These are phyloP conservation scores for Lepidurus packardi DNA, from an alignment of 1,140 invertebrate genomes.

Conservation along the genomic window DNA sequence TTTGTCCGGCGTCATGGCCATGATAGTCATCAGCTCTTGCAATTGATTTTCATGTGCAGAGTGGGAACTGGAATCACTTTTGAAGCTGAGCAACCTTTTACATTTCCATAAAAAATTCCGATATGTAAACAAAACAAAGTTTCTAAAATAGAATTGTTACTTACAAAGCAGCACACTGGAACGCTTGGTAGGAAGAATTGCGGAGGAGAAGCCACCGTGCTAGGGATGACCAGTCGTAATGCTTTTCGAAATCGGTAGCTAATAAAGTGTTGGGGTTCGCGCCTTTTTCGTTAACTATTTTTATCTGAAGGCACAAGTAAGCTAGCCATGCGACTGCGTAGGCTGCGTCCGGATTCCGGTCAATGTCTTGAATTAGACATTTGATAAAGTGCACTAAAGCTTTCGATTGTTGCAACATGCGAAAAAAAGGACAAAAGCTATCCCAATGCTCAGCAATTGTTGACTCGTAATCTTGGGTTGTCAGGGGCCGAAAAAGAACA, in stretches of 20 bases:
- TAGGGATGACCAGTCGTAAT: background rate
- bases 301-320: background rate
- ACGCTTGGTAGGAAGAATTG: background rate
- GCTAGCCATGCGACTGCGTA: background rate
- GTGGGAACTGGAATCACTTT: background rate
- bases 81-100: background rate
- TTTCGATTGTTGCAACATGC: background rate
- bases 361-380: background rate
- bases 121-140: background rate
- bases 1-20: background rate
- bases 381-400: background rate
- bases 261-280: background rate
- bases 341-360: background rate
- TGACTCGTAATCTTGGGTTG: background rate
- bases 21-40: background rate
- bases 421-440: background rate
- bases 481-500: background rate
- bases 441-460: background rate
- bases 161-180: background rate
- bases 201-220: background rate
- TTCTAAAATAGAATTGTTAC: background rate
- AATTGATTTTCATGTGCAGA: background rate
- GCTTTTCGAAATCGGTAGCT: slow-evolving; percentile 1
- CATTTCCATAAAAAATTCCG: background rate
- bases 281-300: background rate